Base-by-base conservation (phyloP, 2,888 invertebrate species). In the Girardia tigrina region DNA sequence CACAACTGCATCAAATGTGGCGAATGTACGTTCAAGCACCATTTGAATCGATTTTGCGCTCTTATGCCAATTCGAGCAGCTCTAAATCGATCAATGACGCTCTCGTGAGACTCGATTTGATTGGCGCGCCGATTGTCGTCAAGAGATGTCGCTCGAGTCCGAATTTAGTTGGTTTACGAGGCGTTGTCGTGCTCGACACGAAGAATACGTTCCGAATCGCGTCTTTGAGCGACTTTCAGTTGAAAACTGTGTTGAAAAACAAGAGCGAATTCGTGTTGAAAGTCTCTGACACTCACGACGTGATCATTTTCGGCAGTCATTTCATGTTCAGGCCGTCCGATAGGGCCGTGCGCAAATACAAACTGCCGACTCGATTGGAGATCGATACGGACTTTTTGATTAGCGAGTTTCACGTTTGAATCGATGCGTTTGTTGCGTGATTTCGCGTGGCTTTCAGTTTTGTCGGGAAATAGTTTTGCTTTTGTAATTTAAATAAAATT, bases 231-330 rank as follows among this genome's bases (percentile, higher is more conserved):
- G 56, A 56, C n/a, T 56, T 4, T 16, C 23, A n/a, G n/a, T 56
- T 56, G n/a, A 56, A 56, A 56, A 56, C 56, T 56, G 56, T 56
- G n/a, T n/a, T 12, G 23, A 56, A 56, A n/a, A 23, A 56, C 56
- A 56, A 56, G n/a, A 23, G 20, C 23, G 56, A 12, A 12, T 56
- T 56, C 23, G 2, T 56, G 4, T 56, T 56, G 56, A 4, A 56
- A 56, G 23, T 56, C 23, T 12, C 8, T 2, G 56, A 56, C n/a
- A 23, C n/a, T 20, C 23, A 20, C 23, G 20, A 56, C 6, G 56
- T 56, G n/a, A n/a, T 56, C 23, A 56, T 56, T 56, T 56, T 56
- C 23, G 56, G 56, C n/a, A 56, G 56, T 56, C 4, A 56, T 16
- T 56, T 56, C 23, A n/a, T 56, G n/a, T 56, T 12, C n/a, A 56